phyloP scores from a whole-genome alignment of 2,888 invertebrate species.

The Pegoplata infirma region DNA sequence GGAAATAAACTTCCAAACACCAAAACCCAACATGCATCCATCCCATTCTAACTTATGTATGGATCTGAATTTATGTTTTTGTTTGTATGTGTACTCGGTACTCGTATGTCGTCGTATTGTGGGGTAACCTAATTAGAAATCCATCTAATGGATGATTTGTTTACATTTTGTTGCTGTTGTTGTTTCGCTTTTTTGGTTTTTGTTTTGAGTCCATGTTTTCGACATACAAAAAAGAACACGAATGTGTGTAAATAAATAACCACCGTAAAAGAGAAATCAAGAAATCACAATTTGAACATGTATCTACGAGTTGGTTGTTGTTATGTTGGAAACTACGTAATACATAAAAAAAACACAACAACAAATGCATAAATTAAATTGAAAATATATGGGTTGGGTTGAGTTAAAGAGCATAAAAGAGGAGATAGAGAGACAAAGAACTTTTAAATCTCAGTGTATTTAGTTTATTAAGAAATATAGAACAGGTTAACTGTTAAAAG shows the following conservation, averaged over 20 bases:
- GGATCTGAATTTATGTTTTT: too few species aligned
- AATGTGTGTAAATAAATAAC: neutral
- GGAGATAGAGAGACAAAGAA: neutral
- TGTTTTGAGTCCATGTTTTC: constrained; percentile 3
- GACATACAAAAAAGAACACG: neutral
- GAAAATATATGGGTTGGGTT: constrained; percentile 16
- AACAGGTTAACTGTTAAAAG: constrained; percentile 33
- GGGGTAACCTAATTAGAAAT: constrained; percentile 52
- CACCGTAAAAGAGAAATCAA: constrained; percentile 27
- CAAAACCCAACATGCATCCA: constrained; percentile 10
- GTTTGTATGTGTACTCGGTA: too few species aligned
- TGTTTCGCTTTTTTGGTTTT: neutral
- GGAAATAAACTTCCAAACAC: neutral
- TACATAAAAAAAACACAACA: neutral
- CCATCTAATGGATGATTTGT: constrained; percentile 26
- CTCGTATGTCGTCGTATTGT: too few species aligned
- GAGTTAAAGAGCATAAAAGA: constrained; percentile 15
- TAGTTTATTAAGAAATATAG: neutral
- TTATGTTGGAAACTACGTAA: neutral
- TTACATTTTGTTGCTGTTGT: constrained; percentile 39
- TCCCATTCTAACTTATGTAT: constrained; percentile 41
- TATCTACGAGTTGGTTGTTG: neutral
- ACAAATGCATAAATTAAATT: neutral
- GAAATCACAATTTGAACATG: neutral
- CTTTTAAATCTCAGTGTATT: too few species aligned